These are phyloP conservation scores for Drosophila eohydei DNA, from an alignment of 2,888 invertebrate species.

Conservation along the genomic window DNA sequence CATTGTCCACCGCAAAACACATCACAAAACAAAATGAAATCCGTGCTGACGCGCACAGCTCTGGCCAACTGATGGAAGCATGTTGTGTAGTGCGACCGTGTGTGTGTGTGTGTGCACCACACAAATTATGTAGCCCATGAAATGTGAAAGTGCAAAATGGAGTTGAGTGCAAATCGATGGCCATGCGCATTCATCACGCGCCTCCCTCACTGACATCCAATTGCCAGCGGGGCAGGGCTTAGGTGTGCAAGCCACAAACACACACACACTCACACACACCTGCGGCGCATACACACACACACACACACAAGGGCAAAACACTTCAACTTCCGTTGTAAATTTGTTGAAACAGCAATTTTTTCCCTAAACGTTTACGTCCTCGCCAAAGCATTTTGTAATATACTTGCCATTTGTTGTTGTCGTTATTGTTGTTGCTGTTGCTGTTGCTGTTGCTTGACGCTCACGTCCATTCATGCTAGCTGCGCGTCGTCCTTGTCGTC, in stretches of 20 bases:
- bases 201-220: conserved; percentile 33
- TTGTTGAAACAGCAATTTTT: conserved; percentile 78
- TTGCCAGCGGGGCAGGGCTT: conserved; percentile 1
- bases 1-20: conserved; percentile 75
- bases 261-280: conserved; percentile 33
- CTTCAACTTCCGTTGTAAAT: conserved; percentile 78
- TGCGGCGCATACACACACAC: conserved; percentile 31
- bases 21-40: conserved; percentile 76
- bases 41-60: conserved; percentile 52
- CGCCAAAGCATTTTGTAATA: conserved; percentile 71
- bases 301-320: conserved; percentile 47
- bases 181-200: conserved; percentile 74
- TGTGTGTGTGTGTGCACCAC: conserved; percentile 17
- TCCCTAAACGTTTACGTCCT: conserved; percentile 59
- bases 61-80: conserved; percentile 12
- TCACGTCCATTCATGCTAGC: conserved; percentile 64
- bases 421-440: conserved; percentile 47
- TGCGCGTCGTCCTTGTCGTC: conserved; percentile 45
- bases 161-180: conserved; percentile 79
- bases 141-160: conserved; percentile 76
- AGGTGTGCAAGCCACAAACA: conserved; percentile 21
- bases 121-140: conserved; percentile 71
- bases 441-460: conserved; percentile 56
- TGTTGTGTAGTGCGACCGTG: conserved; percentile 2
- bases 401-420: conserved; percentile 63